Conservation (phyloP, 92 coral and sea anemone genomes). For the Diadumene lineata region DNA sequence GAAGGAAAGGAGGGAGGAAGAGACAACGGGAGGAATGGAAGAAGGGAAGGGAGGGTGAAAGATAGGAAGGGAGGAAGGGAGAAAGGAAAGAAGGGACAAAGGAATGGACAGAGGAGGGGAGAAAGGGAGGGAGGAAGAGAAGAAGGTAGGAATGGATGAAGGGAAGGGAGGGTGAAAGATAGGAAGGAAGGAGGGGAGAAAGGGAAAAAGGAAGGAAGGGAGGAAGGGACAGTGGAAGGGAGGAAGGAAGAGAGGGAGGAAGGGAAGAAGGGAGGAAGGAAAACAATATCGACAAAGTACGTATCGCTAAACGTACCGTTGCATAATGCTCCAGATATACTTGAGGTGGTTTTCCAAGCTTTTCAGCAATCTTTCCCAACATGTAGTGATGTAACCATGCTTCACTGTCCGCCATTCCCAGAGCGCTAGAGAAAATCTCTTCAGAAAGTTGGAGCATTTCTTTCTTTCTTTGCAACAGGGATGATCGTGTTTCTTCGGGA, state of each 20-base stretch:
- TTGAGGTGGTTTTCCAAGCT: constrained; percentile 69
- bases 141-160: too few relatives aligned
- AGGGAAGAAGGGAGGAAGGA: not conserved
- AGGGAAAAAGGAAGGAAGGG: too few relatives aligned
- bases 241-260: not conserved
- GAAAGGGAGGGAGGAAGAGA: too few relatives aligned
- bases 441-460: constrained; percentile 92
- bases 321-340: constrained; percentile 83
- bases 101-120: too few relatives aligned
- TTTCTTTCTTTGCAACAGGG: constrained; percentile 72
- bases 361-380: constrained; percentile 96
- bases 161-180: too few relatives aligned
- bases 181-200: too few relatives aligned
- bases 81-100: too few relatives aligned
- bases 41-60: too few relatives aligned
- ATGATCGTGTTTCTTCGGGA: constrained; percentile 69
- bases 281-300: not conserved
- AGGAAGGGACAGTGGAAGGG: too few relatives aligned
- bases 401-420: constrained; percentile 94
- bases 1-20: too few relatives aligned
- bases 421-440: constrained; percentile 88
- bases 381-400: constrained; percentile 97
- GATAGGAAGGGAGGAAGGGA: too few relatives aligned
- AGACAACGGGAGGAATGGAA: too few relatives aligned
- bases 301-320: constrained; percentile 58